Evolutionary conservation across 1,140 invertebrate species (phyloP).

Genomic region (Schlechtendalia chinensis): DNA sequence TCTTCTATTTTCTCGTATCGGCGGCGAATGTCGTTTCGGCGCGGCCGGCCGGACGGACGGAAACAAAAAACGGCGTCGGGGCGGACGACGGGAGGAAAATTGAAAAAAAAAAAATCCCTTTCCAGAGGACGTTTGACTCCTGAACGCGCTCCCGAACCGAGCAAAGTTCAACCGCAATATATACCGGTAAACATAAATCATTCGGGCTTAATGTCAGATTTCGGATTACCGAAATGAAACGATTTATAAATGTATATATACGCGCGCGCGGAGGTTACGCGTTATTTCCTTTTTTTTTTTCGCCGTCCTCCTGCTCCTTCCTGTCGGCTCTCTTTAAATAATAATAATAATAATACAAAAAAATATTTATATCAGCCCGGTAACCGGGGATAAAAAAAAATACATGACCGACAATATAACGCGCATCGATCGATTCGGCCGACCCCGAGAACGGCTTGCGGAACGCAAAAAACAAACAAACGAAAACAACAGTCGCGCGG

Average conservation of each 20-base stretch:
- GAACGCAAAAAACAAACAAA: too few relatives aligned
- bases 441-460: too few relatives aligned
- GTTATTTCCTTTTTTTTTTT: conserved; percentile 49
- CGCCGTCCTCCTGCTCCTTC: conserved; percentile 4
- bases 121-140: conserved; percentile 49
- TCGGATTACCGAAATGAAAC: conserved; percentile 49
- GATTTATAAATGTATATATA: conserved; percentile 46
- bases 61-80: neutral
- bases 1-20: neutral
- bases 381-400: conserved; percentile 36
- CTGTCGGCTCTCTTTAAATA: conserved; percentile 45
- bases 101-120: conserved; percentile 50
- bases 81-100: conserved; percentile 17
- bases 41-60: neutral
- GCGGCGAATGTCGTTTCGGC: conserved; percentile 10
- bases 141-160: conserved; percentile 41
- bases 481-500: neutral
- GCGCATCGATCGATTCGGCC: conserved; percentile 16
- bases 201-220: conserved; percentile 49
- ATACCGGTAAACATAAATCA: conserved; percentile 50
- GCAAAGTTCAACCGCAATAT: conserved; percentile 49
- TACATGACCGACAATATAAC: conserved; percentile 26
- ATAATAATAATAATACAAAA: conserved; percentile 34
- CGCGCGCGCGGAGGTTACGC: conserved; percentile 28
- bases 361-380: neutral